phyloP scores from a whole-genome alignment of 2,113 vertebrate genomes.

The Setophaga kirtlandii region DNA sequence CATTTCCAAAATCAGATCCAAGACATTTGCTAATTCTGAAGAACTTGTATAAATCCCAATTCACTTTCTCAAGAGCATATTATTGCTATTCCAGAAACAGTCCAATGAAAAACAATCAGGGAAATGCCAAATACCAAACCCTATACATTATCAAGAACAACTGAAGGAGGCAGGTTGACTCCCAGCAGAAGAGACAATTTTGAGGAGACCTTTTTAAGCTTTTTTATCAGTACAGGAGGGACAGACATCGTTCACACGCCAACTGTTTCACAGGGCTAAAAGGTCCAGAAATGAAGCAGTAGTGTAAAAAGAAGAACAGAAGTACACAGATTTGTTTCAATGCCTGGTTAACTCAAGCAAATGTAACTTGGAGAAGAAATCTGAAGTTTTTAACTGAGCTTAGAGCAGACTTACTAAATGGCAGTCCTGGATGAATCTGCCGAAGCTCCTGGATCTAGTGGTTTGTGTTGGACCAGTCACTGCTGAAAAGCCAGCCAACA shows the following conservation, averaged over 20 bases:
- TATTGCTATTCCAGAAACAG: not conserved
- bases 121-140: not conserved
- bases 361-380: not conserved
- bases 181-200: not conserved
- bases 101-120: not conserved
- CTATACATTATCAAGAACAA: not conserved
- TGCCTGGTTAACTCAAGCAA: not conserved
- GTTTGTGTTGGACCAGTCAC: not conserved
- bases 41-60: not conserved
- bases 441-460: not conserved
- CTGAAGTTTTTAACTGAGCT: not conserved
- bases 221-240: conserved; percentile 26
- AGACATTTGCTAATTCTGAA: not conserved
- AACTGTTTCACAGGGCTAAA: conserved; percentile 57
- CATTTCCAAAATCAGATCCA: not conserved
- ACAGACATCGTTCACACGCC: conserved; percentile 13
- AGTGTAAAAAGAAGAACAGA: conserved; percentile 21
- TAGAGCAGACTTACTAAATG: not conserved
- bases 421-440: not conserved
- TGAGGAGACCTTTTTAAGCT: not conserved
- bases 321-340: conserved; percentile 14
- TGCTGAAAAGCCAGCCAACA: not conserved
- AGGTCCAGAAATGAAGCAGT: conserved; percentile 2
- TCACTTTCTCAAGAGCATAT: not conserved
- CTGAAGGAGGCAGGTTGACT: not conserved